Percentiles rank a stretch among this genome's conserved stretches.
phyloP scores from a whole-genome alignment of 1,140 invertebrate species.

The Papilio machaon region DNA sequence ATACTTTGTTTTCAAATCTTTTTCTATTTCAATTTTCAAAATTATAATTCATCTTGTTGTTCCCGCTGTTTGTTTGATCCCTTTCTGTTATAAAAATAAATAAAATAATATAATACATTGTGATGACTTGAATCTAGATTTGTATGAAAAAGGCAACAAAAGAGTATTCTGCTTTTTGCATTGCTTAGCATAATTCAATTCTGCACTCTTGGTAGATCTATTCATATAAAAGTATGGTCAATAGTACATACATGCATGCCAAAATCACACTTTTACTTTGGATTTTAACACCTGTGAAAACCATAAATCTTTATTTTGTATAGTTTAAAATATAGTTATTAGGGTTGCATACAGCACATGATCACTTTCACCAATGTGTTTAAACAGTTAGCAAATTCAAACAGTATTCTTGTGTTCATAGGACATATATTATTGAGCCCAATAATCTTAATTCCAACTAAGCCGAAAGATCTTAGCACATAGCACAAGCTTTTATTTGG shows the following conservation, averaged over 20 bases:
- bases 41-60: neutral
- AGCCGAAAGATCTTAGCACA: too few species aligned
- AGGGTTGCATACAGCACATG: neutral
- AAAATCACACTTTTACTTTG: neutral
- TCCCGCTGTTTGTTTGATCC: too few species aligned
- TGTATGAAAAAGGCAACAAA: constrained; percentile 18
- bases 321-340: neutral
- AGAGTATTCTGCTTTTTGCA: neutral
- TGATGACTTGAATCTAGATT: neutral
- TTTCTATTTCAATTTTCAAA: neutral
- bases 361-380: neutral
- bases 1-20: neutral
- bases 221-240: neutral
- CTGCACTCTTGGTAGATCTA: neutral
- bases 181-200: constrained; percentile 11
- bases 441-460: neutral
- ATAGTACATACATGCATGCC: neutral
- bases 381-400: neutral
- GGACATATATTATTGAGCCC: neutral
- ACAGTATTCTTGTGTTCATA: neutral
- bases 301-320: neutral
- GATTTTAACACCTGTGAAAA: neutral
- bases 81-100: too few species aligned
- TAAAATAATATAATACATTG: neutral
- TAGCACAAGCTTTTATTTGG: too few species aligned